Percentiles rank a stretch among this genome's conserved stretches.
phyloP scores from a whole-genome alignment of 2,888 invertebrate genomes.

The Dinocampus coccinellae region DNA sequence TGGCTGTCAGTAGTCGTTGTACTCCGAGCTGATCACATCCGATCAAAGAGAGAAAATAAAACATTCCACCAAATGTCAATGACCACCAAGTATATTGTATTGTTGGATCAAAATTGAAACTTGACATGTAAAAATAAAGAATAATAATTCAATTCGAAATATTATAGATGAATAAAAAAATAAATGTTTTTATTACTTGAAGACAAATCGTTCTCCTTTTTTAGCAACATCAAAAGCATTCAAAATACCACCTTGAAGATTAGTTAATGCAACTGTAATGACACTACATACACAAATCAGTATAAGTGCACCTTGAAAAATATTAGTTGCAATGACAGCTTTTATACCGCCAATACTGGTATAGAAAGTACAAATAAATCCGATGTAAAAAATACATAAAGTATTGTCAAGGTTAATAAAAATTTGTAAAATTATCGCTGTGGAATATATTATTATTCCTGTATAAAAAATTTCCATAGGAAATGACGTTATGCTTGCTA shows the following conservation, averaged over 20 bases:
- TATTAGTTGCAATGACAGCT: conserved; percentile 88
- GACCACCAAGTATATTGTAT: conserved; percentile 86
- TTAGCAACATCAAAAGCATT: conserved; percentile 79
- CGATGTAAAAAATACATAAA: conserved; percentile 69
- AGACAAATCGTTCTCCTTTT: conserved; percentile 78
- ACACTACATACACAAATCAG: conserved; percentile 84
- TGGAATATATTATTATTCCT: conserved; percentile 76
- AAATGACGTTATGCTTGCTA: conserved; percentile 73
- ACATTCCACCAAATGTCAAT: conserved; percentile 80
- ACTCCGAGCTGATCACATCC: conserved; percentile 90
- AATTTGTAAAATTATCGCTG: conserved; percentile 74
- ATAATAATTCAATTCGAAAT: neutral
- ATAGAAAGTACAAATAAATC: conserved; percentile 86
- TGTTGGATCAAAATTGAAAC: conserved; percentile 84
- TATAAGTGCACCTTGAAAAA: conserved; percentile 88
- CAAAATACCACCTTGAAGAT: conserved; percentile 77
- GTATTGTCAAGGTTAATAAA: conserved; percentile 70
- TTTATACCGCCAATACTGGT: conserved; percentile 92
- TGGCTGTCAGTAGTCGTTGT: conserved; percentile 80
- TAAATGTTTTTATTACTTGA: conserved; percentile 72
- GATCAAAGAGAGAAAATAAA: conserved; percentile 83
- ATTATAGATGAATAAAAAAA: neutral
- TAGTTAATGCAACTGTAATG: conserved; percentile 78
- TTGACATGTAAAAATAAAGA: conserved; percentile 61
- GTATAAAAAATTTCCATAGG: conserved; percentile 73